phyloP scores from a whole-genome alignment of 2,113 vertebrate species.

The Leucoraja erinaceus region DNA sequence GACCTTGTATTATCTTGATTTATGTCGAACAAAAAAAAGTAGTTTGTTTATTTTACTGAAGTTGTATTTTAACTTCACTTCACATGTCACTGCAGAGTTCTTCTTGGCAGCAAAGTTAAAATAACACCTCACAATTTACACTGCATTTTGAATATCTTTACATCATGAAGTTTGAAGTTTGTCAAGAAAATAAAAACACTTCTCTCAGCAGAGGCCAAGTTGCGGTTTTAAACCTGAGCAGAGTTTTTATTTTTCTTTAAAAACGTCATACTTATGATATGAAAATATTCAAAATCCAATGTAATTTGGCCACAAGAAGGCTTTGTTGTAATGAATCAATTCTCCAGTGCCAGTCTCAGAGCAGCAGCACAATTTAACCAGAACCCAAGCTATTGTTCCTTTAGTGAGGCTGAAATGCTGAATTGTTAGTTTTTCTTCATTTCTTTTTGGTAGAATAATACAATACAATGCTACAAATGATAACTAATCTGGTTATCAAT shows the following conservation, averaged over 20 bases:
- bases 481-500: too few species aligned
- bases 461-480: not conserved
- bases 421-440: not conserved
- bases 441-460: not conserved
- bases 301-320: not conserved
- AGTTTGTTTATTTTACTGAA: not conserved
- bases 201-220: not conserved
- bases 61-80: not conserved
- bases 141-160: too few species aligned
- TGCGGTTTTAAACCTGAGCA: not conserved
- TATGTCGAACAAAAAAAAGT: not conserved
- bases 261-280: not conserved
- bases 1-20: not conserved
- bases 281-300: constrained; percentile 6
- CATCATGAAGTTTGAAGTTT: too few species aligned
- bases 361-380: not conserved
- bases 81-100: not conserved
- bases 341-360: not conserved
- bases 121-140: not conserved
- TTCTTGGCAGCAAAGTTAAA: not conserved
- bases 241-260: not conserved
- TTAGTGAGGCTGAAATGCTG: not conserved
- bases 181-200: not conserved
- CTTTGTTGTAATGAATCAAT: too few species aligned
- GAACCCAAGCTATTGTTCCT: not conserved